Evolutionary conservation across 2,888 invertebrate genomes (phyloP).

Genomic region (Neoaliturus tenellus): DNA sequence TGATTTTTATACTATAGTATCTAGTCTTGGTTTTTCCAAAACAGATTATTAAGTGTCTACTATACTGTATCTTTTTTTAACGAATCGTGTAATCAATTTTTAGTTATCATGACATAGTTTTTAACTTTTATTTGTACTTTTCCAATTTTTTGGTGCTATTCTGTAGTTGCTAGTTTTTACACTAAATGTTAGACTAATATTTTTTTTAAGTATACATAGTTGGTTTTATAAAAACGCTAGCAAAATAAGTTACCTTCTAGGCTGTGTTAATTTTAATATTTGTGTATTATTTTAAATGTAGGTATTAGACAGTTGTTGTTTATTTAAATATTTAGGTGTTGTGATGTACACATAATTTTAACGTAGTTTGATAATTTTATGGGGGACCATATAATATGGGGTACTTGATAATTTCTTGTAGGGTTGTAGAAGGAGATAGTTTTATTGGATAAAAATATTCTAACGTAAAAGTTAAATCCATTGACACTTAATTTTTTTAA

Average conservation of each 20-base stretch:
- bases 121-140: too few species aligned
- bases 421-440: background rate
- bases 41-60: too few species aligned
- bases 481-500: too few species aligned
- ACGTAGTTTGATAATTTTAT: background rate
- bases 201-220: too few species aligned
- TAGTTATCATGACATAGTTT: too few species aligned
- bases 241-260: background rate
- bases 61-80: too few species aligned
- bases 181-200: too few species aligned
- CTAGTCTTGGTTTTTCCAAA: too few species aligned
- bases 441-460: background rate
- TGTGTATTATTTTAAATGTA: background rate
- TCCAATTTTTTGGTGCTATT: background rate
- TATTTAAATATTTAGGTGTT: constrained; percentile 14
- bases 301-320: background rate
- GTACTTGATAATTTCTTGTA: too few species aligned
- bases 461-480: too few species aligned
- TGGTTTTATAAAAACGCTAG: background rate
- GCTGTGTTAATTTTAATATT: background rate
- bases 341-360: background rate
- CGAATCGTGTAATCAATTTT: too few species aligned
- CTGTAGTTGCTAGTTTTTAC: background rate
- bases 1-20: too few species aligned
- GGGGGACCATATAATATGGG: constrained; percentile 10